Evolutionary conservation across 2,888 invertebrate species (phyloP).

Genomic region (Monochamus alternatus): DNA sequence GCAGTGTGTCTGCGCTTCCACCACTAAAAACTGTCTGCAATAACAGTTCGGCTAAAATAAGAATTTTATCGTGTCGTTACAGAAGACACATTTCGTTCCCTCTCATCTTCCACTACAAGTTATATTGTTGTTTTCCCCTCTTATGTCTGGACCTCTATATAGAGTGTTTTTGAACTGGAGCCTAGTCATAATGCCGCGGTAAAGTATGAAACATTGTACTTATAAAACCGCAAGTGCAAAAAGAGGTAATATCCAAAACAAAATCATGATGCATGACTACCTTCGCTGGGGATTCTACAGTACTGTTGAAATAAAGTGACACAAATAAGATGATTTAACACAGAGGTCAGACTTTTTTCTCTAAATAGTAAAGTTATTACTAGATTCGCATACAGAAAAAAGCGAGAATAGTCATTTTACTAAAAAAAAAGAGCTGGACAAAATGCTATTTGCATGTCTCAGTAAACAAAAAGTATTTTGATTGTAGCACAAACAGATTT

Average conservation of each 20-base stretch:
- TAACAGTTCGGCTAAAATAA: constrained; percentile 1
- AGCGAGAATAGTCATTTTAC: constrained; percentile 27
- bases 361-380: neutral
- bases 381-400: constrained; percentile 20
- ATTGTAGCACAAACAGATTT: constrained; percentile 7
- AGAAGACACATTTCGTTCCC: neutral
- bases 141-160: neutral
- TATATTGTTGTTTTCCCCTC: neutral
- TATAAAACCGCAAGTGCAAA: no score
- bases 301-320: no score
- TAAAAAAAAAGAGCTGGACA: constrained; percentile 33
- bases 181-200: no score
- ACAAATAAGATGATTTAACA: no score
- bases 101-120: neutral
- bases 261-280: neutral
- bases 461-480: constrained; percentile 30
- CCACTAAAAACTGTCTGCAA: constrained; percentile 12
- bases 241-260: no score
- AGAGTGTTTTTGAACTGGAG: neutral
- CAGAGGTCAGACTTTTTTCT: no score
- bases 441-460: constrained; percentile 38
- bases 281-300: no score
- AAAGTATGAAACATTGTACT: no score
- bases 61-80: neutral
- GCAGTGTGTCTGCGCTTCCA: neutral